Evolutionary conservation across 2,113 vertebrate species (phyloP), one percentile per base, ranked within the genome.

Genomic region (Gorsachius goisagi): DNA sequence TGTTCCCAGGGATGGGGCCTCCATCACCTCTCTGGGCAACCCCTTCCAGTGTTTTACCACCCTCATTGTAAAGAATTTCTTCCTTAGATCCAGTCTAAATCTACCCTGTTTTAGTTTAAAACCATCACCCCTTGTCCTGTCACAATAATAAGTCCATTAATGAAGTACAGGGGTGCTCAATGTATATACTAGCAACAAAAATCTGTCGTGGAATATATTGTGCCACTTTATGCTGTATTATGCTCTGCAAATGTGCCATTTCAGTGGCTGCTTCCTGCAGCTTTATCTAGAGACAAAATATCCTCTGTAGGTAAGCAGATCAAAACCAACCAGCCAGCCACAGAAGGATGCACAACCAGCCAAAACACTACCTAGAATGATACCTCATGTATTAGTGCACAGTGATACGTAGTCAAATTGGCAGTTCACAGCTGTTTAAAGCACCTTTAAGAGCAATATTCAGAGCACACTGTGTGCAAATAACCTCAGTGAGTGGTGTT

Each of bases 381-480:
- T 23, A 12, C 4, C 9, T 69, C n/a, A 1, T 7, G 4, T 27
- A 27, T 15, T 33, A 17, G 7, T 11, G 17, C 37, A 44, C 3
- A 30, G 45, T 14, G 16, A 1, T 11, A 30, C 13, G 13, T 14
- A 37, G 26, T 7, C 45, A 30, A 32, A 74, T 33, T 62, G 22
- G 7, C 71, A 64, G 62, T 11, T 85, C 8, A 15, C 24, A 52
- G 41, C 26, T 47, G 15, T 5, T 30, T 24, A 63, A 79, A 75
- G 21, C 37, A 33, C 52, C 28, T 68, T 19, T 14, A 47, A 47
- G n/a, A 26, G 12, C 11, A 28, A 8, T 6, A 19, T 28, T 22
- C 37, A 49, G 47, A 67, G 69, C 50, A n/a, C 37, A 7, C 32
- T 24, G 12, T 3, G 21, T 27, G 7, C 41, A 50, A 55, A 22